Evolutionary conservation across 2,797 vertebrate species (phyloP).

Genomic region (Malacoctenus gilli): DNA sequence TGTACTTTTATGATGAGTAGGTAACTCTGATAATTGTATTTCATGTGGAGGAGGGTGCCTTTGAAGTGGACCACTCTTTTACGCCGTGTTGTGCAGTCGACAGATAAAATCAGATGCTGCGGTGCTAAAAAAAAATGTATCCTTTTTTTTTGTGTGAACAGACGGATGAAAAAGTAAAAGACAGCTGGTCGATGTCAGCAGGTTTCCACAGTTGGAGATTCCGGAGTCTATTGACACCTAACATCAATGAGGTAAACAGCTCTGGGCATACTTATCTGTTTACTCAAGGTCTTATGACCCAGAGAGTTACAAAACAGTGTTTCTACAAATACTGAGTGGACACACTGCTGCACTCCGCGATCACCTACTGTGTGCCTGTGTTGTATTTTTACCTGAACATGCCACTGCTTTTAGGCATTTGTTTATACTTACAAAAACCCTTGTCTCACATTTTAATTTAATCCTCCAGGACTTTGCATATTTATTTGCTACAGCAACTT

Average conservation of each 20-base stretch:
- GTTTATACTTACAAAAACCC: no score
- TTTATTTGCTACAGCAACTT: no score
- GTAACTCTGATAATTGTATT: slow-evolving; percentile 52
- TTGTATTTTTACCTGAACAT: not conserved
- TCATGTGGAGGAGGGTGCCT: slow-evolving; percentile 34
- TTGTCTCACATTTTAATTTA: no score
- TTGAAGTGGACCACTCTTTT: slow-evolving; percentile 41
- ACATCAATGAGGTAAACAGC: slow-evolving; percentile 68
- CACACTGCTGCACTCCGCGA: slow-evolving; percentile 4
- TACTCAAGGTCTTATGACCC: slow-evolving; percentile 21
- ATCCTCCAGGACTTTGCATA: no score
- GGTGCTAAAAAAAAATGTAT: not conserved
- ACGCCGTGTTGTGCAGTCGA: slow-evolving; percentile 18
- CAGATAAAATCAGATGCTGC: slow-evolving; percentile 14
- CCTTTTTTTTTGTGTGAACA: slow-evolving; percentile 29
- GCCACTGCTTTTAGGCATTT: not conserved
- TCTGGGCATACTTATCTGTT: slow-evolving; percentile 20
- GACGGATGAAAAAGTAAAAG: slow-evolving; percentile 47
- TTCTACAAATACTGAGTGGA: slow-evolving; percentile 3
- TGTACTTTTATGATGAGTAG: slow-evolving; percentile 52
- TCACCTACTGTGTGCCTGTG: not conserved
- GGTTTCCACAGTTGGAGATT: slow-evolving; percentile 49
- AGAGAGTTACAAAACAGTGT: slow-evolving; percentile 8
- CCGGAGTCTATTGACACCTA: slow-evolving; percentile 39
- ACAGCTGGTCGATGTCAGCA: slow-evolving; percentile 46